Percentiles rank a stretch among this genome's conserved stretches.
phyloP scores from a whole-genome alignment of 2,888 invertebrate genomes.

The Sphinx pinastri region DNA sequence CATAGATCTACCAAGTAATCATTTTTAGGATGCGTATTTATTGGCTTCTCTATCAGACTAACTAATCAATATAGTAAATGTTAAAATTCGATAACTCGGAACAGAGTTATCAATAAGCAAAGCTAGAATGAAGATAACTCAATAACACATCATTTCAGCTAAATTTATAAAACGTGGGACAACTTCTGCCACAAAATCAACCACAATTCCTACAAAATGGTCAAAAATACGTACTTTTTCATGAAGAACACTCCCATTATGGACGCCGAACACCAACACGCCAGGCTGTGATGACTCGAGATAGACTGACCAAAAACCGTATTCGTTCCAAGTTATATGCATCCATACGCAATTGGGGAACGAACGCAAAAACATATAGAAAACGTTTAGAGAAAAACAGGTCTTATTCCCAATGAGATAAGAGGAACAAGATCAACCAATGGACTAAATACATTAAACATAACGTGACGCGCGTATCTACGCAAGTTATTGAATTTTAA shows the following conservation, averaged over 20 bases:
- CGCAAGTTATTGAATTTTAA: constrained; percentile 75
- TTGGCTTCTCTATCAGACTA: too few relatives aligned
- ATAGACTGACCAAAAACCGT: constrained; percentile 60
- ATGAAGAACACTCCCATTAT: constrained; percentile 68
- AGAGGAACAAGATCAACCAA: constrained; percentile 41
- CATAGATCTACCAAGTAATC: too few relatives aligned
- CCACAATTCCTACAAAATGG: not conserved
- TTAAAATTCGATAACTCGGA: too few relatives aligned
- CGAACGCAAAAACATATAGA: constrained; percentile 46
- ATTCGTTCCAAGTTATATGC: constrained; percentile 66
- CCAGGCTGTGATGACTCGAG: constrained; percentile 44
- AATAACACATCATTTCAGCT: too few relatives aligned
- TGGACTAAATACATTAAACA: constrained; percentile 71
- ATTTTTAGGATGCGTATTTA: too few relatives aligned
- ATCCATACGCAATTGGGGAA: constrained; percentile 57
- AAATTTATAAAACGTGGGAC: too few relatives aligned
- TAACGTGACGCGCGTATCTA: constrained; percentile 62
- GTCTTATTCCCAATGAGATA: constrained; percentile 52
- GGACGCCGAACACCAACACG: constrained; percentile 39
- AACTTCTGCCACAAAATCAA: not conserved
- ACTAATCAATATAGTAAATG: too few relatives aligned
- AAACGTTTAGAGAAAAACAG: constrained; percentile 44
- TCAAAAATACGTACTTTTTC: constrained; percentile 58
- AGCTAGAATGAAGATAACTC: too few relatives aligned
- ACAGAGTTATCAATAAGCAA: not conserved